Base-by-base conservation (phyloP, 2,797 vertebrate species). In the Phaenicophaeus curvirostris region DNA sequence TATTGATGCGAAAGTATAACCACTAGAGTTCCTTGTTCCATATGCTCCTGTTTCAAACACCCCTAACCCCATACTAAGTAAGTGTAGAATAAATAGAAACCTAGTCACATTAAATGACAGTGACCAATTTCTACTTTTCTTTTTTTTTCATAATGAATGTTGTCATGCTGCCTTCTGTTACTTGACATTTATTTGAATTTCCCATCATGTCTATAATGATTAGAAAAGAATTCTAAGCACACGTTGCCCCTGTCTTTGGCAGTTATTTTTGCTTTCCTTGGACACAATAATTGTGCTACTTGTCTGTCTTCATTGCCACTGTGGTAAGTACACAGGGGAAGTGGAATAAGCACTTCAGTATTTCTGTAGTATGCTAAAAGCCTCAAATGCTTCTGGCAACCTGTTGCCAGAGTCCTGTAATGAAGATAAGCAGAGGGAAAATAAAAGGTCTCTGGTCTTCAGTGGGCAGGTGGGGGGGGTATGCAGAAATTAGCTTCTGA, bases 181-280 rank as follows among this genome's bases (percentile, higher is more conserved):
- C 50, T 89, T 94, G 95, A 87, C 71, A 50, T 78, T 88, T 96
- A 39, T 87, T 95, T 82, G 75, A 54, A 59, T 87, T 94, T 90
- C 15, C 78, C 58, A 37, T 91, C 62, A 25, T 85, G 69, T 82
- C 46, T 90, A 33, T 90, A 94, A 88, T 83, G 85, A 55, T 86
- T 41, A 77, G 74, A 83, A 83, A 54, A 57, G 84, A 91, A 71
- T 85, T 83, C 89, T 93, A 59, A 84, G 75, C 91, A 68, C 88
- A 42, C 50, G 1, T 50, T 94, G 85, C 92, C 86, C 77, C 91
- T 95, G 95, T 78, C 91, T 86, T 87, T 86, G 81, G 84, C 88
- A 90, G 95, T 92, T 94, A 76, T 91, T 96, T 94, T 89, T 89
- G 68, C 31, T 48, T 94, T 96, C 71, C 46, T 82, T 46, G 71